These are phyloP conservation scores for Rhorus exstirpatorius DNA, from an alignment of 2,888 invertebrate genomes.

Conservation along the genomic window DNA sequence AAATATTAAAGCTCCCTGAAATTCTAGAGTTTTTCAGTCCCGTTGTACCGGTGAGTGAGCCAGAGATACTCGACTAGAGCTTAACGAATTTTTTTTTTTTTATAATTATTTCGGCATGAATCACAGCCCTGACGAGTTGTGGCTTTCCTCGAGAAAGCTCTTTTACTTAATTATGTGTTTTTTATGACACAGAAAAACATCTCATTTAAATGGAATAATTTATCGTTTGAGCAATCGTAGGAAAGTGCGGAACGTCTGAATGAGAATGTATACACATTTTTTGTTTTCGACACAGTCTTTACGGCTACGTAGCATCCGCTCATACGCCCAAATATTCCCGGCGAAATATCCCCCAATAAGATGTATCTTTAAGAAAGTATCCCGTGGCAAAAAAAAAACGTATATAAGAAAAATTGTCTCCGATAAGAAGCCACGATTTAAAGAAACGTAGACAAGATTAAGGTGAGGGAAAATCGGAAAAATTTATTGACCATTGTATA, in stretches of 20 bases:
- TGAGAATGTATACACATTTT: conserved; percentile 9
- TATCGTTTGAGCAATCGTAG: conserved; percentile 53
- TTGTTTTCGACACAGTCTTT: neutral
- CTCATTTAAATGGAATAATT: conserved; percentile 12
- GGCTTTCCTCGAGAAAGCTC: conserved; percentile 22
- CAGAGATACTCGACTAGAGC: conserved; percentile 60
- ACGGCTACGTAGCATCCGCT: too few relatives aligned
- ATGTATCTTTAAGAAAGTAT: too few relatives aligned
- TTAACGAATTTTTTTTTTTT: conserved; percentile 15
- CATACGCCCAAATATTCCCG: too few relatives aligned
- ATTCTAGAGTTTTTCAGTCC: conserved; percentile 14
- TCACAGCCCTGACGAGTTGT: conserved; percentile 56
- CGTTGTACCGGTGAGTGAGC: neutral
- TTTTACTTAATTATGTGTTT: conserved; percentile 6
- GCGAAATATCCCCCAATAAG: too few relatives aligned
- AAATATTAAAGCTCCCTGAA: neutral
- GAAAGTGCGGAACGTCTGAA: conserved; percentile 50
- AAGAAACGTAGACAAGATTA: too few relatives aligned
- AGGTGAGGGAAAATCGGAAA: too few relatives aligned
- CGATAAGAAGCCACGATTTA: too few relatives aligned
- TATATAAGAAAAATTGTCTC: too few relatives aligned
- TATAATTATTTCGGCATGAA: conserved; percentile 50
- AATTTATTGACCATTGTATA: too few relatives aligned
- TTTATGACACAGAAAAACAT: too few relatives aligned
- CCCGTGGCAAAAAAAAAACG: too few relatives aligned